phyloP scores from a whole-genome alignment of 2,888 invertebrate genomes.

The Mimachlamys varia region DNA sequence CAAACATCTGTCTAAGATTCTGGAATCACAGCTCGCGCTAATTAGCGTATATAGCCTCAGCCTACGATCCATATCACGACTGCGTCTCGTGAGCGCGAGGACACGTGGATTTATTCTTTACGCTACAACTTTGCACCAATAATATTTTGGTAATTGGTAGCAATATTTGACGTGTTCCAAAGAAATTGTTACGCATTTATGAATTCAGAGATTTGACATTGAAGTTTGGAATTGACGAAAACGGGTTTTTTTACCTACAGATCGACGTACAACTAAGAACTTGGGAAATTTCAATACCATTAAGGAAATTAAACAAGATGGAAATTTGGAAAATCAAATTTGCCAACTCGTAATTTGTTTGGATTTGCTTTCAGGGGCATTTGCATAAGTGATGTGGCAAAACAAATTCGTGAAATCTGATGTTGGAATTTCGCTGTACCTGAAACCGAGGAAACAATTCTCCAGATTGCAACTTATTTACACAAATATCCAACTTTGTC shows the following conservation, averaged over 20 bases:
- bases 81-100: constrained; percentile 1
- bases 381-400: not conserved
- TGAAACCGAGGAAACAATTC: too few species aligned
- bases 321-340: not conserved
- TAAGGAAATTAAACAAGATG: not conserved
- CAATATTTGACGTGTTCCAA: too few species aligned
- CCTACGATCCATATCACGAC: not conserved
- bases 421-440: too few species aligned
- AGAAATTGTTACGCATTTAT: too few species aligned
- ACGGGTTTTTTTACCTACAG: not conserved
- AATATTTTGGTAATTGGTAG: too few species aligned
- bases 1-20: not conserved
- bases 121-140: not conserved
- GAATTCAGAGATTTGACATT: not conserved
- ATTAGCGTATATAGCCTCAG: not conserved
- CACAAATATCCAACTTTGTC: not conserved
- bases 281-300: not conserved
- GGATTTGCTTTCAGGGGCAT: not conserved
- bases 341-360: not conserved
- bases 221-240: not conserved
- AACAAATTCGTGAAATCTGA: too few species aligned
- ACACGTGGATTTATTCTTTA: not conserved
- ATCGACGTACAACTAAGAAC: not conserved
- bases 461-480: not conserved
- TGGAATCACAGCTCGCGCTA: not conserved